Evolutionary conservation across 2,888 invertebrate genomes (phyloP), one percentile per base, ranked within the genome.

Genomic region (Orchestes rusci): DNA sequence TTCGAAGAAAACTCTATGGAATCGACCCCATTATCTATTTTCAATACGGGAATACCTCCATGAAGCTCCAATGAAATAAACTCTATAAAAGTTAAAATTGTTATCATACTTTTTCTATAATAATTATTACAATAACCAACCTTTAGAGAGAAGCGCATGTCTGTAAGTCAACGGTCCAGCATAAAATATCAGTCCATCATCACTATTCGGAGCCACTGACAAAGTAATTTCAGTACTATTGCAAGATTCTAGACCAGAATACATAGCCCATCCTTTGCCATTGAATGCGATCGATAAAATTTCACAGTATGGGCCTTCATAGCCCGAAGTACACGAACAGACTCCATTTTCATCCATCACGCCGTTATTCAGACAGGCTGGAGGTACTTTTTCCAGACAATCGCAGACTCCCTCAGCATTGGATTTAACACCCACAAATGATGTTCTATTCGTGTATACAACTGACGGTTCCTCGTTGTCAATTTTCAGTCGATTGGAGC

Each of bases 201-300:
- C 79, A 17, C 75, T 72, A 55, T 79, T 75, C 0, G 96, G 83
- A 29, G 82, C 77, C 57, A 97, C 77, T 53, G 90, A 86, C 44
- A 97, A 65, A 16, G 83, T 81, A 43, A 94, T 80, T 55, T 79
- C 80, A 0, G 90, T 85, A 43, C 85, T 83, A 52, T 84, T 83
- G 66, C 96, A 96, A 3, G 89, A 81, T 20, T 88, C 82, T 20
- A 93, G 80, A 0, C 92, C 78, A 0, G 85, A 82, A 72, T 92
- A 94, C 76, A 96, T 82, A 0, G 95, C 94, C 79, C 87, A 96
- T 7, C 94, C 92, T 56, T 82, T 79, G n/a, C 92, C 89, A 50
- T 77, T 77, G 71, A 96, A 96, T 15, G 88, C 87, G 52, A 94
- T 81, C 1, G 84, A 82, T 1, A 89, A 81, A 50, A 86, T 78